Base-by-base conservation (phyloP, 2,113 vertebrate genomes). In the Hirundichthys speculiger region DNA sequence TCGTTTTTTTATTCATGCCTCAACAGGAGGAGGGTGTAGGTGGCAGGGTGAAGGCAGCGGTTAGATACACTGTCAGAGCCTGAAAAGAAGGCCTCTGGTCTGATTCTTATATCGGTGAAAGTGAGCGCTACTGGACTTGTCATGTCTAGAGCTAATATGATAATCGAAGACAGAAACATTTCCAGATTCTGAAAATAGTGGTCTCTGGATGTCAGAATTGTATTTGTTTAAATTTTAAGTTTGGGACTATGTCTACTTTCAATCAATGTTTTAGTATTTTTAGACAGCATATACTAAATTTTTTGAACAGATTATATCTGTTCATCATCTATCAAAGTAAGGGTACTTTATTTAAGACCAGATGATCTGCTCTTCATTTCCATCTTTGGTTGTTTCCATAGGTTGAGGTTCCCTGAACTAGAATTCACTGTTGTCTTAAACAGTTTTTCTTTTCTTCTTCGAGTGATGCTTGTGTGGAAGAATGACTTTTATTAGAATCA, bases 21-120 rank as follows among this genome's bases (percentile, higher is more conserved):
- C 68, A 64, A 18, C 48, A 41, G 55, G 47, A 30, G 52, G 49
- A 75, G 69, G 66, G 67, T 67, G 56, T 54, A 69, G 68, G 76
- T 58, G 66, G 73, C 40, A 51, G 25, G 48, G 43, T 59, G 64
- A 69, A 46, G 22, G 64, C 47, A 20, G 66, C 18, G 15, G 56
- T 64, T 30, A 38, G 39, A 49, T 21, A 46, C 48, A 4, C 25
- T 18, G 45, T 49, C 53, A 43, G 30, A 70, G 67, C 16, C 46
- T 47, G 18, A 13, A 53, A 30, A 34, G 54, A 40, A 60, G 40
- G 54, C 51, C 47, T 64, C 20, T 7, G 45, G 49, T 60, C 60
- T 22, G 68, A 73, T 41, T 69, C 39, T 41, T 19, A 19, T 13
- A 24, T 3, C 41, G n/a, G 15, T 19, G n/a, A 19, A 19, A n/a